phyloP scores from a whole-genome alignment of 2,113 vertebrate genomes.

The Psilopsiagon aymara region DNA sequence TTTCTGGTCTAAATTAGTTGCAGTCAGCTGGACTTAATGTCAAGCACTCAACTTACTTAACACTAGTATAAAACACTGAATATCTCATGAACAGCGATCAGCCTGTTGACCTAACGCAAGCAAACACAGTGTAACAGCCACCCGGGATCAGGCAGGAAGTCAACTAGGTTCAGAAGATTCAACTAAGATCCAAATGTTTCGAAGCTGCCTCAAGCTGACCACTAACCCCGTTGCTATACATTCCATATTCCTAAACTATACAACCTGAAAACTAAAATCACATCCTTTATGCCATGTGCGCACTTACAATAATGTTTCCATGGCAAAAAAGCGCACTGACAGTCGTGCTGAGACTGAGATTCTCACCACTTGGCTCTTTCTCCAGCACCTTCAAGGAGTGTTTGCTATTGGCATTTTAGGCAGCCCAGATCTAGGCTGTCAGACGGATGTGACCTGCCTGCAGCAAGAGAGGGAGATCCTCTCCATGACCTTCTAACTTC shows the following conservation, averaged over 20 bases:
- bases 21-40: not conserved
- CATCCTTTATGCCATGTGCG: fast-evolving
- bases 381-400: not conserved
- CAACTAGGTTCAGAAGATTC: not conserved
- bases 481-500: not conserved
- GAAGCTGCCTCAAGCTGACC: not conserved
- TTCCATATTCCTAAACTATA: not conserved
- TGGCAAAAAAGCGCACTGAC: not conserved
- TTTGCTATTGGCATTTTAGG: not conserved
- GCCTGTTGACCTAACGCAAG: not conserved
- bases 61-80: not conserved
- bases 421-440: not conserved
- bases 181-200: not conserved
- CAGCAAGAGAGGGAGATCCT: not conserved
- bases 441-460: not conserved
- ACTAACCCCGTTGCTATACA: fast-evolving
- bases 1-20: not conserved
- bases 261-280: not conserved
- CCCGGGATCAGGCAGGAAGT: fast-evolving
- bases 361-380: not conserved
- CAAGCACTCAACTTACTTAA: not conserved
- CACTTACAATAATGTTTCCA: fast-evolving
- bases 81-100: not conserved
- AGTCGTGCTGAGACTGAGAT: not conserved
- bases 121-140: not conserved